These are phyloP conservation scores for Cotesia typhae DNA, from an alignment of 1,140 invertebrate genomes.

Conservation along the genomic window DNA sequence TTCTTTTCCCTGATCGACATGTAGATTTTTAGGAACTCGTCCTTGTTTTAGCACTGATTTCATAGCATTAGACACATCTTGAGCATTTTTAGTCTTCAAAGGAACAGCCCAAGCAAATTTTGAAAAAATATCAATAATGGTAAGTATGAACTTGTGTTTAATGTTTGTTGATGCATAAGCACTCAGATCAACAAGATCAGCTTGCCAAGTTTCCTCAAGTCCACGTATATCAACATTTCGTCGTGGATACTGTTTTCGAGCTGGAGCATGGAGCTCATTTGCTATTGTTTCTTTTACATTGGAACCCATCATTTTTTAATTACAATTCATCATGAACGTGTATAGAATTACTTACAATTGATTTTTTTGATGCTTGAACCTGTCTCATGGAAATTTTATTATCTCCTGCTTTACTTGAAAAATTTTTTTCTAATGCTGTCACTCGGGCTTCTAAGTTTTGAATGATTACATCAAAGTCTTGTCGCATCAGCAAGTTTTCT, in stretches of 20 bases:
- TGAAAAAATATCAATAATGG: constrained; percentile 30
- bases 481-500: too few relatives aligned
- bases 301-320: too few relatives aligned
- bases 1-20: constrained; percentile 33
- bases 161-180: constrained; percentile 15
- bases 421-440: too few relatives aligned
- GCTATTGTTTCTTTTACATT: too few relatives aligned
- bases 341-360: not conserved
- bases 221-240: constrained; percentile 14
- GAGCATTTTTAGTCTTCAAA: not conserved
- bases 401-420: too few relatives aligned
- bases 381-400: not conserved
- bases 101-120: constrained; percentile 16
- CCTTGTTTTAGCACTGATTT: not conserved
- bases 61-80: not conserved
- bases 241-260: not conserved
- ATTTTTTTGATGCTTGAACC: not conserved
- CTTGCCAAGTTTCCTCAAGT: constrained; percentile 12
- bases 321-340: too few relatives aligned
- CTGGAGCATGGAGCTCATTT: constrained; percentile 1
- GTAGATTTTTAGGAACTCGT: not conserved
- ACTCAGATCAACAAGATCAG: constrained; percentile 13
- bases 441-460: too few relatives aligned
- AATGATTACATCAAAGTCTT: too few relatives aligned
- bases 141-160: constrained; percentile 13